Conservation (phyloP, 2,888 invertebrate species). For the Sericinus montela region DNA sequence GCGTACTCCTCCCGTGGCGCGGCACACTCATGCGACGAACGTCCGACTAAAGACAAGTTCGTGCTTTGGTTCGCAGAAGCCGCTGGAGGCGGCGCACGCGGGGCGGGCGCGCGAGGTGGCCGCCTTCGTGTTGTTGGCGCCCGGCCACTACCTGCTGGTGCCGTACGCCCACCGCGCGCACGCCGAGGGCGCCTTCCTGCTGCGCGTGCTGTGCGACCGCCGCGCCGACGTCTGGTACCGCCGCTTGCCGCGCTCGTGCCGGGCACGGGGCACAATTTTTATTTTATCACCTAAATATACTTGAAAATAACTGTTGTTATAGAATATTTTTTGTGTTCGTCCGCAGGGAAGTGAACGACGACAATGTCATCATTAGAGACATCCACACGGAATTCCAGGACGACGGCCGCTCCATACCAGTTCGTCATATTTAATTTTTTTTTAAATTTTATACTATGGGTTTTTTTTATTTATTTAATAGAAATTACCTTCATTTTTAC, state of each 20-base stretch:
- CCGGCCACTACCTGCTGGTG: slow-evolving; percentile 86
- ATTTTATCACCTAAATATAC: no score
- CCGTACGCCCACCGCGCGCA: slow-evolving; percentile 84
- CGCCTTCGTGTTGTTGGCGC: slow-evolving; percentile 85
- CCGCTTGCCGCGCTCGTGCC: not conserved
- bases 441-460: not conserved
- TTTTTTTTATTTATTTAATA: not conserved
- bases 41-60: no score
- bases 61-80: slow-evolving; percentile 67
- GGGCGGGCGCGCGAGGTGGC: slow-evolving; percentile 83
- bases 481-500: not conserved
- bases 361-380: slow-evolving; percentile 84
- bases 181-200: slow-evolving; percentile 84
- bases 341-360: slow-evolving; percentile 86
- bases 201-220: slow-evolving; percentile 85
- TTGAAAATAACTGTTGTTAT: no score
- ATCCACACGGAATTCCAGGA: slow-evolving; percentile 80
- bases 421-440: slow-evolving; percentile 36
- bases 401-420: slow-evolving; percentile 73
- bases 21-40: slow-evolving; percentile 50
- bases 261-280: not conserved
- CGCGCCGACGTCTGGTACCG: slow-evolving; percentile 84
- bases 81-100: slow-evolving; percentile 83
- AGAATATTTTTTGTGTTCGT: no score
- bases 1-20: not conserved